phyloP scores from a whole-genome alignment of 2,797 vertebrate species.

The Dendrocincla tyrannina region DNA sequence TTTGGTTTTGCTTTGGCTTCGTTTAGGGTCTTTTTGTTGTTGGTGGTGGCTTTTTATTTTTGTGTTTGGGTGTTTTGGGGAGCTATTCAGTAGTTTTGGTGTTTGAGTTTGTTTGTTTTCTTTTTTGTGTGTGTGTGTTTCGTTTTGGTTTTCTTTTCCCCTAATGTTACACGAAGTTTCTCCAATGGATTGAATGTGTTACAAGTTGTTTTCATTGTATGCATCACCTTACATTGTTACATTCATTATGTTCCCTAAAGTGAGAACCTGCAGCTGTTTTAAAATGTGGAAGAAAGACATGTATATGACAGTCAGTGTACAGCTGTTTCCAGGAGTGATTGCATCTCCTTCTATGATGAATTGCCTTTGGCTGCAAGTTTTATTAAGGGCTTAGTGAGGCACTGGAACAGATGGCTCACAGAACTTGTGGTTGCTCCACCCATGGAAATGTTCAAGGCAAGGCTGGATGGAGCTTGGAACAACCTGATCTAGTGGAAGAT shows the following conservation, averaged over 20 bases:
- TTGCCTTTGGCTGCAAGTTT: background rate
- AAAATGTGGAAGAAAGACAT: background rate
- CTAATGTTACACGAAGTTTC: background rate
- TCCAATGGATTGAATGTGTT: background rate
- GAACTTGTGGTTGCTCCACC: background rate
- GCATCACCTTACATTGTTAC: background rate
- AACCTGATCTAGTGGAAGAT: background rate
- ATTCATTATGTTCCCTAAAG: background rate
- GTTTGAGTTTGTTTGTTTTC: too few species aligned
- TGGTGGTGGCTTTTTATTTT: background rate
- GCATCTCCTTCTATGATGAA: background rate
- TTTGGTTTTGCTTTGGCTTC: background rate
- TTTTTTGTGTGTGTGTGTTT: background rate
- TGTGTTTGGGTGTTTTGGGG: too few species aligned
- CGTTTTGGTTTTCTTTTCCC: background rate
- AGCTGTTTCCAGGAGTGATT: background rate
- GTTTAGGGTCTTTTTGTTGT: too few species aligned
- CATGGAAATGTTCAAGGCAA: accelerated
- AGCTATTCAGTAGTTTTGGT: too few species aligned
- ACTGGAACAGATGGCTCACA: background rate
- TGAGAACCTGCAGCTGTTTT: background rate
- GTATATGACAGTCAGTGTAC: background rate
- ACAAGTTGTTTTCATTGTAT: background rate
- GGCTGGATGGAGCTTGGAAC: accelerated
- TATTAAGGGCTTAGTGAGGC: background rate